phyloP scores from a whole-genome alignment of 2,113 vertebrate genomes.

The Gallinago undulata region DNA sequence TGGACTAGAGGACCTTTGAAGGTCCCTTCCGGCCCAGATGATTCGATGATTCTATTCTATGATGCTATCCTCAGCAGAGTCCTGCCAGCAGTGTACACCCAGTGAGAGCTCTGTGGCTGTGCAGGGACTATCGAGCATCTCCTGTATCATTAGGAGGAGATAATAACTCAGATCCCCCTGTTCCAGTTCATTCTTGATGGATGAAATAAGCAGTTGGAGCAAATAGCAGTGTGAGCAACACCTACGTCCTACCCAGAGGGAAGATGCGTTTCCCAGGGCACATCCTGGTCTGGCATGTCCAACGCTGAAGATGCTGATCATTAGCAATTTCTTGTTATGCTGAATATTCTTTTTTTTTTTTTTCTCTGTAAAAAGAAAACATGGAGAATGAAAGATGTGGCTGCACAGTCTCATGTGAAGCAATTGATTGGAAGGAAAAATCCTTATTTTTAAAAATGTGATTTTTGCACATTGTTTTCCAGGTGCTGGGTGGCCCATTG shows the following conservation, averaged over 20 bases:
- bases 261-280: neutral
- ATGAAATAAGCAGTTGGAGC: neutral
- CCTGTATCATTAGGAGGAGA: neutral
- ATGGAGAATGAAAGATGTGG: neutral
- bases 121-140: neutral
- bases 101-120: neutral
- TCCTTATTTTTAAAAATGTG: neutral
- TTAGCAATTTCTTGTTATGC: neutral
- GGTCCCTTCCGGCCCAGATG: too few species aligned
- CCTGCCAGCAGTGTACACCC: neutral
- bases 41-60: too few species aligned
- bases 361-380: neutral
- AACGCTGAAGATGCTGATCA: neutral
- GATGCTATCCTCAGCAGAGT: neutral
- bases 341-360: neutral
- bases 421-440: neutral
- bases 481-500: neutral
- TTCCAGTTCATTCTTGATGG: neutral
- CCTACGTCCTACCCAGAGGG: neutral
- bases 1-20: too few species aligned
- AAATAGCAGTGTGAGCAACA: neutral
- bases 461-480: neutral
- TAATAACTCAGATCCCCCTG: neutral
- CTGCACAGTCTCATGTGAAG: neutral
- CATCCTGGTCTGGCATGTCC: neutral